Base-by-base conservation (phyloP, 2,797 vertebrate genomes). In the Brachymystax lenok region DNA sequence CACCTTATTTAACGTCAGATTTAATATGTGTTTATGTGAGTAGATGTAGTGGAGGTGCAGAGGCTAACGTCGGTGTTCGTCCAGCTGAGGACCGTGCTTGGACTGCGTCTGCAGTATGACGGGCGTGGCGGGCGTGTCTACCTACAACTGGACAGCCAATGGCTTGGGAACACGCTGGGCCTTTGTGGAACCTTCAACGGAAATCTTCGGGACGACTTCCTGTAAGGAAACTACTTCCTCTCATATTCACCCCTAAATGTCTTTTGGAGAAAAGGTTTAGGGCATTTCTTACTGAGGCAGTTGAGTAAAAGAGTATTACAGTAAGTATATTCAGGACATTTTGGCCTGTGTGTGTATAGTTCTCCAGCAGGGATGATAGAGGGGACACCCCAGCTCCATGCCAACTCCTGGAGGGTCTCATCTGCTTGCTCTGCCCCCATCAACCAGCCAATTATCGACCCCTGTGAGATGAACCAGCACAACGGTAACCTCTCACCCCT, bases 321-420 rank as follows among this genome's bases (percentile, higher is more conserved):
- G 24, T 64, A 28, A 64, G 63, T 12, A 64, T 64, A 24, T 64
- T 64, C 8, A 64, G 13, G 63, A 24, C 3, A 24, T 71, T 19
- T 19, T 14, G 33, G 16, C 63, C 5, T 46, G 40, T 46, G 40
- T 46, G 40, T 63, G 69, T 78, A 75, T 79, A 99, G 98, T 46
- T 99, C 97, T 87, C 98, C 98, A 59, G 95, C 96, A 67, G 97
- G 98, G 61, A 99, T 99, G 98, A 98, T 99, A 81, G 98, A 99
- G 93, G 98, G 96, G 14, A 99, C 98, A 0, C 97, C 98, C 66
- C 98, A 99, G 85, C 96, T 99, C 78, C 98, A 99, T 72, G 96
- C 96, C 72, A 98, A 96, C 73, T 96, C 97, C 0, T 99, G 98
- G 98, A 98, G 98, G 84, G 95, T 99, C 85, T 98, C 98, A 0